Evolutionary conservation across 2,113 vertebrate species (phyloP), one percentile per base, ranked within the genome.

Genomic region (Eublepharis macularius): DNA sequence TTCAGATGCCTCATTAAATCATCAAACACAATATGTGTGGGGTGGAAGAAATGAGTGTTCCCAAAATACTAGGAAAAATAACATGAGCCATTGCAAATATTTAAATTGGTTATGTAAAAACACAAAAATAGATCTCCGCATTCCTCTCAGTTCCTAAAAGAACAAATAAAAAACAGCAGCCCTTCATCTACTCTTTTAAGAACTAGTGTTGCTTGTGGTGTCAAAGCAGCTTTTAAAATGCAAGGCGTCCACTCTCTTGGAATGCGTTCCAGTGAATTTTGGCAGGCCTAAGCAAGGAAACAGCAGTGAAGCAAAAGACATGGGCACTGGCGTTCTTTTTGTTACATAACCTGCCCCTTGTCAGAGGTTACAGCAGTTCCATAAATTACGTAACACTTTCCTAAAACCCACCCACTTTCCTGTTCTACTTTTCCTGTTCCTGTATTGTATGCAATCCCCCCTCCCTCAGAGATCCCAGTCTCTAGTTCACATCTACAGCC

Each of bases 91-190:
- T 91, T 45, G 80, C 85, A 91, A 92, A 88, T 84, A 94, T 76
- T 92, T 81, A 89, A 89, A 47, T 70, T 8, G 2, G 21, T 90
- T 90, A 88, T 72, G 76, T 32, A 76, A 89, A 85, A 87, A 85
- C 76, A 86, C 91, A 92, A 92, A 94, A 94, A 94, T 93, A 89
- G 88, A 82, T 76, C 36, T 41, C 86, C 70, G 60, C 74, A 54
- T 87, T 86, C 70, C 7, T 82, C 74, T 78, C 80, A 78, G 84
- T 80, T 84, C 84, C 86, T 87, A 21, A 69, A 91, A 90, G 36
- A n/a, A 84, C 75, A 90, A 90, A 94, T 57, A 45, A 87, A 91
- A 91, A 43, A 0, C 57, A 90, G 76, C 36, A 43, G 63, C 76
- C 66, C 63, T 81, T 39, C 81, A 72, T 45, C 65, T 6, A 6